Percentiles rank a stretch among this genome's conserved stretches.
Evolutionary conservation across 2,797 vertebrate species (phyloP).

Genomic region (Avahi laniger): DNA sequence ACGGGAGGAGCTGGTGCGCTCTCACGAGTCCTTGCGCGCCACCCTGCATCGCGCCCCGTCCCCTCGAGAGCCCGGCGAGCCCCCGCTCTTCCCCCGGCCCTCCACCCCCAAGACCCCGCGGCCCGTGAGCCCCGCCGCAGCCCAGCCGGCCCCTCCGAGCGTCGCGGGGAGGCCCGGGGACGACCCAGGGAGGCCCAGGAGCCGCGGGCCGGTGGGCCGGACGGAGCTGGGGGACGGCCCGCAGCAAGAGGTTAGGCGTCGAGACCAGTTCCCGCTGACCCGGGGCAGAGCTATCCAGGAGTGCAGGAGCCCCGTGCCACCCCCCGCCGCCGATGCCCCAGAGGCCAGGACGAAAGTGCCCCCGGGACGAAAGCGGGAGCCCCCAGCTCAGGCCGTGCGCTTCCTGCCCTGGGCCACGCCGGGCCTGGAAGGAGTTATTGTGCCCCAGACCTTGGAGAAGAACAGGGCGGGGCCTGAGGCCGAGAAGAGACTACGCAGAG

Average conservation of each 20-base stretch:
- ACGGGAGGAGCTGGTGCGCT: constrained; percentile 95
- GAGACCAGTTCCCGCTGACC: constrained; percentile 84
- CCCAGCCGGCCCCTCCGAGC: constrained; percentile 80
- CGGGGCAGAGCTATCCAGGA: constrained; percentile 79
- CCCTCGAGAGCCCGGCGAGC: constrained; percentile 78
- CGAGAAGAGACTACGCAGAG: constrained; percentile 82
- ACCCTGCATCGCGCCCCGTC: constrained; percentile 85
- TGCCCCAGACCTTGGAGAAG: constrained; percentile 80
- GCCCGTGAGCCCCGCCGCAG: constrained; percentile 63
- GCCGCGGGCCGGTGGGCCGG: constrained; percentile 76
- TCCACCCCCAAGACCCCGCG: constrained; percentile 53
- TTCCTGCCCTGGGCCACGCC: constrained; percentile 84
- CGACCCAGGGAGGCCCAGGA: constrained; percentile 66
- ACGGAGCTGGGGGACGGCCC: constrained; percentile 80
- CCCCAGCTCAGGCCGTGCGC: constrained; percentile 72
- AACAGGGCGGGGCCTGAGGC: constrained; percentile 81
- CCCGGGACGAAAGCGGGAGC: constrained; percentile 76
- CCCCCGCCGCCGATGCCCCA: background rate
- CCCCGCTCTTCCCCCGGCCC: constrained; percentile 68
- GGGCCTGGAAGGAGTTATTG: constrained; percentile 77
- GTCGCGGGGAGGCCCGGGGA: constrained; percentile 68
- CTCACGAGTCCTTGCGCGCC: constrained; percentile 85
- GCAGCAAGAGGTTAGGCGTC: constrained; percentile 84
- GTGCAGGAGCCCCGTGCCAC: constrained; percentile 67
- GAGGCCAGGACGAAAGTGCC: constrained; percentile 79